Base-by-base conservation (phyloP, 1,140 invertebrate species). In the Solenopsis fugax region DNA sequence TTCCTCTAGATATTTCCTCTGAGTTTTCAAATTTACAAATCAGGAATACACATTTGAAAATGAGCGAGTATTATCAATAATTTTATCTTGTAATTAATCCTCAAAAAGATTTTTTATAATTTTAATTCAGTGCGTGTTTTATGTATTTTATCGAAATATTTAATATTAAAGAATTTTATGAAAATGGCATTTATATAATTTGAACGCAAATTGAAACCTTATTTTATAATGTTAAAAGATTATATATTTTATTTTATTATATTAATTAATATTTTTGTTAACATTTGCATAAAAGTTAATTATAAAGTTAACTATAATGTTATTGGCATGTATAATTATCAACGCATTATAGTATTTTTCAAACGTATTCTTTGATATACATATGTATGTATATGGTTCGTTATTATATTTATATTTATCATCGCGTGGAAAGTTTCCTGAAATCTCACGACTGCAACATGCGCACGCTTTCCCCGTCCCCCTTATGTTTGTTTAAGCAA, bases 401-500 rank as follows among this genome's bases (percentile, higher is more conserved):
- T 80, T 54, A 81, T 69, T 72, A 18, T 10, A 58, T 41, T 71
- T 41, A 58, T 73, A 82, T 62, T 73, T 62, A 50, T 21, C 7
- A 18, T 37, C 24, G 18, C 24, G 69, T 41, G 45, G 65, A 73
- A 60, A 60, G 69, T 73, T 84, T 84, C n/a, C 67, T 37, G 54
- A 73, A 34, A 73, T 72, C 52, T 72, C 37, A 13, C 45, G 48
- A 21, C 18, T 71, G 24, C 18, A 72, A 80, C 24, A 73, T 13
- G 71, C 80, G 67, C 29, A 85, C 58, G 52, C 24, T 78, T 85
- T 85, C 7, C 60, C 45, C 45, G 34, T 73, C 16, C 41, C 69
- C 69, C 5, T 34, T 10, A 21, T 89, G 76, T 89, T 91, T 86
- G 72, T 90, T 88, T 84, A 80, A 64, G 81, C 29, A 64, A 62